phyloP scores from a whole-genome alignment of 2,797 vertebrate genomes.

The Eutrigla gurnardus region DNA sequence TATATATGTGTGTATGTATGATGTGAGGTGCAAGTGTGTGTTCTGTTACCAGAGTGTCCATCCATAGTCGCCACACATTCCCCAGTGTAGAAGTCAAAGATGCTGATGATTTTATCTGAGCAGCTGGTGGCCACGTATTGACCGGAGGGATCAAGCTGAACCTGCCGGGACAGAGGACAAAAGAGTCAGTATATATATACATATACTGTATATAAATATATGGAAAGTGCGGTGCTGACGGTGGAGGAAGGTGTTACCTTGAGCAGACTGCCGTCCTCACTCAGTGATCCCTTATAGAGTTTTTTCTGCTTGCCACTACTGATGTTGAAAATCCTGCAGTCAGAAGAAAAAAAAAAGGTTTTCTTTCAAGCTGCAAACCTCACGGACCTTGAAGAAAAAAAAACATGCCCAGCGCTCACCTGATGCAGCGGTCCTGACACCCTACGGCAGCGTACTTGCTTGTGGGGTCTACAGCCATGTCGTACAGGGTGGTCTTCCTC shows the following conservation, averaged over 20 bases:
- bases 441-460: constrained; percentile 93
- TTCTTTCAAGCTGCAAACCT: background rate
- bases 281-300: constrained; percentile 92
- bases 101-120: constrained; percentile 95
- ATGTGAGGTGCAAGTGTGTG: constrained; percentile 8
- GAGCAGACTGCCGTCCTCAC: constrained; percentile 94
- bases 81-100: constrained; percentile 94
- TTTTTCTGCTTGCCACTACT: constrained; percentile 97
- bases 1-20: background rate
- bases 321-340: constrained; percentile 93
- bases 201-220: background rate
- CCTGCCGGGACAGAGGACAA: constrained; percentile 78
- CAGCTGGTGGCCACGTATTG: constrained; percentile 95
- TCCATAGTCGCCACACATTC: constrained; percentile 95
- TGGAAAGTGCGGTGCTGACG: background rate
- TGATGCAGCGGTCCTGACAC: constrained; percentile 95
- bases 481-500: constrained; percentile 92
- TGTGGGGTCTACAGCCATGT: constrained; percentile 93
- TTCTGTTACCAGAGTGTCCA: constrained; percentile 91
- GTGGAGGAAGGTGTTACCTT: constrained; percentile 81
- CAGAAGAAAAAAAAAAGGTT: background rate
- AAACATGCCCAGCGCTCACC: constrained; percentile 75
- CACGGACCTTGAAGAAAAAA: background rate
- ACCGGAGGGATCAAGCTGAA: constrained; percentile 95
- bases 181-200: constrained; percentile 5